phyloP scores from a whole-genome alignment of 2,113 vertebrate species.

The sheep (Ovis aries) region ARS-UI_Ramb_v3.0 NC_056060.1:71243501-71244000 shows the following conservation, averaged over 20 bases:
- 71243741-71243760: background rate
- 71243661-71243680: background rate
- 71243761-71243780: background rate
- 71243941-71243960: background rate
- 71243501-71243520: constrained; percentile 75
- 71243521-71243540: constrained; percentile 69
- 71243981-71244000: background rate
- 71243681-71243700: background rate
- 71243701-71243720: background rate
- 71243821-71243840: too few species aligned
- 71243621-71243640: background rate
- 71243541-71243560: constrained; percentile 69
- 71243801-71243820: too few species aligned
- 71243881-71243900: background rate
- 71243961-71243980: background rate
- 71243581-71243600: constrained; percentile 57
- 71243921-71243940: background rate
- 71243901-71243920: background rate
- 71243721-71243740: background rate
- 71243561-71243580: constrained; percentile 64
- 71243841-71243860: too few species aligned
- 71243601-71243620: background rate
- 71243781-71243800: background rate
- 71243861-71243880: too few species aligned
- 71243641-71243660: background rate